Percentiles rank a stretch among this genome's conserved stretches.
These are phyloP conservation scores for Lepetodrilus schrolli DNA, from an alignment of 2,888 invertebrate genomes.

Conservation along the genomic window DNA sequence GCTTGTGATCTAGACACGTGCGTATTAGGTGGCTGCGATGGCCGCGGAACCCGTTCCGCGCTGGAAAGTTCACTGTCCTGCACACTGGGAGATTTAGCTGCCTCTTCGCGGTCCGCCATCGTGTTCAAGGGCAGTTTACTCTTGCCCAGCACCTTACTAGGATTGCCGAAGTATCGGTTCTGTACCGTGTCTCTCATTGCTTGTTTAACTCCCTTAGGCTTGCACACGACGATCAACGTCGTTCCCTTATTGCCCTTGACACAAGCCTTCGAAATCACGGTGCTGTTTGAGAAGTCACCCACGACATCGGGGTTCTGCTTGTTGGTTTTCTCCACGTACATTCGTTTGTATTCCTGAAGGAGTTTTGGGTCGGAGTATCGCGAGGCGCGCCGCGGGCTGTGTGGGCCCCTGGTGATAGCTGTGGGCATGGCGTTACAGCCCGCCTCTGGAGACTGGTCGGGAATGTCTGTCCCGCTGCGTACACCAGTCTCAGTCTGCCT, in stretches of 20 bases:
- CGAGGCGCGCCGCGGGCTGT: conserved; percentile 29
- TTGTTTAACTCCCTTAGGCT: conserved; percentile 56
- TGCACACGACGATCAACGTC: conserved; percentile 66
- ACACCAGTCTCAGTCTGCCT: not conserved
- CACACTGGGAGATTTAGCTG: not conserved
- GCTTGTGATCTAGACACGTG: not conserved
- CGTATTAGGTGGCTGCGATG: not conserved
- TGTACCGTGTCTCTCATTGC: conserved; percentile 56
- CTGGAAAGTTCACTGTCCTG: not conserved
- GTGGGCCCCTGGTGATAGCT: not conserved
- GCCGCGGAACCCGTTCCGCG: not conserved
- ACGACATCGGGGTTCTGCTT: conserved; percentile 34
- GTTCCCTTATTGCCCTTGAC: conserved; percentile 61
- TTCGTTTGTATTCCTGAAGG: conserved; percentile 42
- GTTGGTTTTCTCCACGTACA: conserved; percentile 43
- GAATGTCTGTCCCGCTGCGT: not conserved
- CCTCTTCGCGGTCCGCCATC: conserved; percentile 21
- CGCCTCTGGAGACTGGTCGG: not conserved
- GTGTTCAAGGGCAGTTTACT: conserved; percentile 19
- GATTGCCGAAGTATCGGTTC: conserved; percentile 50
- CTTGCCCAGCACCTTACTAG: conserved; percentile 33
- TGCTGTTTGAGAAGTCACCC: conserved; percentile 42
- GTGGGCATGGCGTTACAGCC: not conserved
- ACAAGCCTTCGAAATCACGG: conserved; percentile 45
- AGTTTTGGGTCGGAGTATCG: conserved; percentile 42